These are phyloP conservation scores for Takifugu rubripes DNA, from an alignment of 2,797 vertebrate genomes.

Conservation along the genomic window DNA sequence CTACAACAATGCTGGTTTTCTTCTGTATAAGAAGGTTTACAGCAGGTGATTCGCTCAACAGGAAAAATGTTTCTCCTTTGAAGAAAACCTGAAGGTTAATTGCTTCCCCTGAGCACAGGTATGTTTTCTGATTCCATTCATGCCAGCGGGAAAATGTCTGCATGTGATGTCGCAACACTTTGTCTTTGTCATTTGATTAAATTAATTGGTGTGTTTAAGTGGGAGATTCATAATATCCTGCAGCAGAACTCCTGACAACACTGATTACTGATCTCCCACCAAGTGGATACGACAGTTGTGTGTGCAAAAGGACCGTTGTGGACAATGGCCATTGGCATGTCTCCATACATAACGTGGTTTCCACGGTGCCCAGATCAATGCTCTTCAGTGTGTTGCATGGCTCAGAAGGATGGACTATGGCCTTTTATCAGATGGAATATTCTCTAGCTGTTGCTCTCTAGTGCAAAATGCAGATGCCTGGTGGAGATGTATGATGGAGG, in stretches of 20 bases:
- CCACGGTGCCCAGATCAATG: constrained; percentile 38
- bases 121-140: too few relatives aligned
- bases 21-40: too few relatives aligned
- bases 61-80: too few relatives aligned
- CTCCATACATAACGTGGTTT: constrained; percentile 48
- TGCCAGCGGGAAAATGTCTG: too few relatives aligned
- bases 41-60: too few relatives aligned
- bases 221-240: constrained; percentile 8
- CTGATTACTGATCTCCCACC: not conserved
- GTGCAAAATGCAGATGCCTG: constrained; percentile 35
- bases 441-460: not conserved
- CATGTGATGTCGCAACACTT: too few relatives aligned
- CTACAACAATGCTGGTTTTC: too few relatives aligned
- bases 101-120: too few relatives aligned
- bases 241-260: constrained; percentile 9
- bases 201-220: not conserved
- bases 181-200: too few relatives aligned
- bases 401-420: constrained; percentile 37
- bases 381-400: constrained; percentile 2
- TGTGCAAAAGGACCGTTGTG: constrained; percentile 27
- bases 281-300: constrained; percentile 19
- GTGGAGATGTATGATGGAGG: constrained; percentile 26
- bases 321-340: constrained; percentile 36
- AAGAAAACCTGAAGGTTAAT: too few relatives aligned
- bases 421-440: constrained; percentile 35